Evolutionary conservation across 1,140 invertebrate genomes (phyloP).

Genomic region (Macrosteles quadrilineatus): DNA sequence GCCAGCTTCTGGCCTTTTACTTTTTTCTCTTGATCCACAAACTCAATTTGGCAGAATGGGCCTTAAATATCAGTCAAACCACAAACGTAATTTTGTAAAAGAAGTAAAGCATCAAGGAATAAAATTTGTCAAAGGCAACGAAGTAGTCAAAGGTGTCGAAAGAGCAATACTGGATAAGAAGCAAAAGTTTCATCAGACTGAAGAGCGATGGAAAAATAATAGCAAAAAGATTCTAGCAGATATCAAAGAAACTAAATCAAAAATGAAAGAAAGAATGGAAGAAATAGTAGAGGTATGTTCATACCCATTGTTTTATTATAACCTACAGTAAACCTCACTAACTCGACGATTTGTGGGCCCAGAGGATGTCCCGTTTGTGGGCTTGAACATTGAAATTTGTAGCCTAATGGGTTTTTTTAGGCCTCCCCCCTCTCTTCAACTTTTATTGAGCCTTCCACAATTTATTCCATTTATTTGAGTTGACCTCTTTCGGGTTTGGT

Average conservation of each 20-base stretch:
- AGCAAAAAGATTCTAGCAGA: constrained; percentile 64
- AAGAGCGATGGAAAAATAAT: constrained; percentile 2
- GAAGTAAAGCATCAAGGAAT: constrained; percentile 1
- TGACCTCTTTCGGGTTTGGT: no score
- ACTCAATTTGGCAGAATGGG: neutral
- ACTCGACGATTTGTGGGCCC: no score
- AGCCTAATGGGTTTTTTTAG: no score
- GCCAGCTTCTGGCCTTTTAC: no score
- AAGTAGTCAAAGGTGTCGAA: neutral
- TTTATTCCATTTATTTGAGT: no score
- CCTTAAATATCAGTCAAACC: neutral
- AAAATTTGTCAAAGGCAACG: neutral
- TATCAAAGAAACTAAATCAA: constrained; percentile 64
- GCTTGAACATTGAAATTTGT: no score
- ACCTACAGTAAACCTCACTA: no score
- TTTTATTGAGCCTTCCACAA: no score
- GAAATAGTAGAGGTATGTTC: constrained; percentile 62
- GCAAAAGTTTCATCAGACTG: constrained; percentile 4
- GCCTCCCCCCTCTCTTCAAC: no score
- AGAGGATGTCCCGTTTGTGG: no score
- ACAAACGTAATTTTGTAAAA: neutral
- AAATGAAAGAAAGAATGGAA: constrained; percentile 62
- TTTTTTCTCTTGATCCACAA: no score
- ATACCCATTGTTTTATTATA: no score
- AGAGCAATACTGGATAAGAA: neutral